Conservation (phyloP, 2,797 vertebrate species). For the Chelidonichthys spinosus region DNA sequence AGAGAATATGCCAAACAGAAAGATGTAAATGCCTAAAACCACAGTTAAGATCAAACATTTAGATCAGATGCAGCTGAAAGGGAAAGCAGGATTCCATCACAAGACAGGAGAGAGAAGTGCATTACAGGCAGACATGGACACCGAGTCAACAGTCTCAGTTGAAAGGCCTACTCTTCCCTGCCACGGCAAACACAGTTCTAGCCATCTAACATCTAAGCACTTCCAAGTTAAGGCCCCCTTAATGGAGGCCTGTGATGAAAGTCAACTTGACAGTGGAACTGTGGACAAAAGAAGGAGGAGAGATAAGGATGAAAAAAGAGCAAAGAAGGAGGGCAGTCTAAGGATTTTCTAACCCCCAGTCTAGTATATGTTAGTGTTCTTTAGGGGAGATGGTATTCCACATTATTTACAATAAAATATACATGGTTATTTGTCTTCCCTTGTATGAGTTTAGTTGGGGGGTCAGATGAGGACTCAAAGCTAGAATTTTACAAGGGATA, state of each 20-base stretch:
- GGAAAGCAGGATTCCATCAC: constrained; percentile 40
- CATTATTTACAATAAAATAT: constrained; percentile 17
- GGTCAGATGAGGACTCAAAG: constrained; percentile 35
- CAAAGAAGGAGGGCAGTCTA: neutral
- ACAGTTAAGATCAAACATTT: constrained; percentile 28
- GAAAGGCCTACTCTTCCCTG: constrained; percentile 37
- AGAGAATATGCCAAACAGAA: neutral
- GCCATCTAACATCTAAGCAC: constrained; percentile 24
- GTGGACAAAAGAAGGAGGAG: constrained; percentile 8
- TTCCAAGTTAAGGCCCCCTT: constrained; percentile 43
- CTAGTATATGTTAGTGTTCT: constrained; percentile 4
- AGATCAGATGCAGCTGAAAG: constrained; percentile 24
- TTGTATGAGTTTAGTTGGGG: constrained; percentile 7
- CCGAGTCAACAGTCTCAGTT: constrained; percentile 30
- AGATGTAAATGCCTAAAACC: constrained; percentile 33
- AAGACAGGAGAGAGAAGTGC: constrained; percentile 24
- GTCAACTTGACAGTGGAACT: constrained; percentile 26
- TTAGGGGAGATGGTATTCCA: constrained; percentile 3
- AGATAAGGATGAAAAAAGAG: constrained; percentile 30
- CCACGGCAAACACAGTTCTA: constrained; percentile 14
- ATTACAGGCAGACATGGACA: constrained; percentile 34
- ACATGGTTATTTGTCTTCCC: constrained; percentile 6
- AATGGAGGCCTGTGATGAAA: constrained; percentile 54
- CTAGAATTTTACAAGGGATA: constrained; percentile 14
- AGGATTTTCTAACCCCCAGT: no score